Percentiles rank a stretch among this genome's conserved stretches.
phyloP scores from a whole-genome alignment of 2,797 vertebrate species.

The Spondyliosoma cantharus region DNA sequence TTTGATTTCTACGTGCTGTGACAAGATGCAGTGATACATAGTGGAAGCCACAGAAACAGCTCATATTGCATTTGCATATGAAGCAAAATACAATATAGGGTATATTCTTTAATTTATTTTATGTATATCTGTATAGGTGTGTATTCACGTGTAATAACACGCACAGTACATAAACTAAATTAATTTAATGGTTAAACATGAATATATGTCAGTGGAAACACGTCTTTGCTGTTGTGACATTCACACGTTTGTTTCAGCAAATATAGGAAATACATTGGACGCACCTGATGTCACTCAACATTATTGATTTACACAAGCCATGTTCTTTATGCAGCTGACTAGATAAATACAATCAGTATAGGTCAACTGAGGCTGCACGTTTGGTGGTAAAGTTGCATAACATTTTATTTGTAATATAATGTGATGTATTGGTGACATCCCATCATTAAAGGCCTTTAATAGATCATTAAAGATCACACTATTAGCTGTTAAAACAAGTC shows the following conservation, averaged over 20 bases:
- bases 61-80: background rate
- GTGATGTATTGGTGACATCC: slow-evolving; percentile 1
- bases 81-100: background rate
- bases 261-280: background rate
- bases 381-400: background rate
- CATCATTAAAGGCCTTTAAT: background rate
- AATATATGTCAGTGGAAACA: background rate
- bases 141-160: background rate
- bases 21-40: background rate
- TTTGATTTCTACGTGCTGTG: slow-evolving; percentile 13
- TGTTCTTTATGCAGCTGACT: background rate
- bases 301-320: background rate
- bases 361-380: background rate
- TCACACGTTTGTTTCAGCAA: background rate
- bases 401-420: background rate
- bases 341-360: background rate
- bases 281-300: slow-evolving; percentile 2
- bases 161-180: background rate
- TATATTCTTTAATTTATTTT: background rate
- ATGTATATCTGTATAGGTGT: background rate
- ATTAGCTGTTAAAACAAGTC: background rate
- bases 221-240: background rate
- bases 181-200: background rate
- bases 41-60: background rate
- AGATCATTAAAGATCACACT: too few species aligned